These are phyloP conservation scores for Apantesis nais DNA, from an alignment of 2,888 invertebrate species.

Conservation along the genomic window DNA sequence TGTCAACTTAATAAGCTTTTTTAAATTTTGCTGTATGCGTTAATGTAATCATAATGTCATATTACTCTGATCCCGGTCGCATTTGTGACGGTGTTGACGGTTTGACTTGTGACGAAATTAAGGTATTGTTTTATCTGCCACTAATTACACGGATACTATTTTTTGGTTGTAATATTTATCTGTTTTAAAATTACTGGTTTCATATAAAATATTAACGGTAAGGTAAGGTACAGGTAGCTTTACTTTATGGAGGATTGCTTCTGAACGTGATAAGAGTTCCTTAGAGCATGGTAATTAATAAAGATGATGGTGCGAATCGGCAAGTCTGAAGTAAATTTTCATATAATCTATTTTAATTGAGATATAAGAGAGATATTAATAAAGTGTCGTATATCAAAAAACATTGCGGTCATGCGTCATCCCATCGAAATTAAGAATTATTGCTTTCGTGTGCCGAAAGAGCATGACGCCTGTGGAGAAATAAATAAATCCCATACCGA, in stretches of 20 bases:
- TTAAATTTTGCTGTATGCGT: too few relatives aligned
- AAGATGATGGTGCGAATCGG: neutral
- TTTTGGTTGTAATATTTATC: too few relatives aligned
- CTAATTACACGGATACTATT: too few relatives aligned
- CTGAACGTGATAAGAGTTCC: neutral
- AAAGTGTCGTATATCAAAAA: constrained; percentile 60
- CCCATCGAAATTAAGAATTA: constrained; percentile 70
- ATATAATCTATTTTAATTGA: constrained; percentile 13
- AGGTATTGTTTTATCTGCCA: neutral
- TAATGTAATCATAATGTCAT: too few relatives aligned
- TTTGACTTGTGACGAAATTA: neutral
- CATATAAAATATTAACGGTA: too few relatives aligned
- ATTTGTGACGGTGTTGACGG: neutral
- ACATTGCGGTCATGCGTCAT: constrained; percentile 78
- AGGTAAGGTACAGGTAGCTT: too few relatives aligned
- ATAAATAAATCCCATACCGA: constrained; percentile 71
- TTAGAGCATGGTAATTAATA: neutral
- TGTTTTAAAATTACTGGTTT: too few relatives aligned
- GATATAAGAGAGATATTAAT: constrained; percentile 37
- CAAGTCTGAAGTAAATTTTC: constrained; percentile 10
- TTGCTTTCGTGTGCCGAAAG: constrained; percentile 77
- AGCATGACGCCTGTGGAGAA: constrained; percentile 71
- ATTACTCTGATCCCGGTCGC: too few relatives aligned
- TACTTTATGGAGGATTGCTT: neutral
- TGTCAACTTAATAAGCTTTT: too few relatives aligned